Base-by-base conservation (phyloP, 2,888 invertebrate species). In the Theretra japonica region DNA sequence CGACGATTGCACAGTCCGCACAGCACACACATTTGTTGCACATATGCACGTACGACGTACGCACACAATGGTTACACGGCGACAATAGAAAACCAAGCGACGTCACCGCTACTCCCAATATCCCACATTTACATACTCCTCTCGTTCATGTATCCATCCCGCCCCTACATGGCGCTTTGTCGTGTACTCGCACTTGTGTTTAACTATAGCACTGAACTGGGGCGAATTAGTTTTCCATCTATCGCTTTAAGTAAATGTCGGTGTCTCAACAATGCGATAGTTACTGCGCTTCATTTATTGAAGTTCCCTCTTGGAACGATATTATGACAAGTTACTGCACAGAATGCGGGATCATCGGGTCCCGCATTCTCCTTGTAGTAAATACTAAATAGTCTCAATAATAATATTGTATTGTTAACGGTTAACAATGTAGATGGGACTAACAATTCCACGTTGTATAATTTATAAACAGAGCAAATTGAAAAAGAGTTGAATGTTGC, bases 41-140 rank as follows among this genome's bases (percentile, higher is more conserved):
- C 48, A 25, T n/a, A 50, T 70, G 41, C 33, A 25, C 25, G 76
- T 77, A 78, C 74, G 75, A 77, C 80, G 74, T 68, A 74, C 75
- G 73, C 80, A 82, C 81, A 84, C 83, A 83, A 86, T 85, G 80
- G 84, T 78, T 76, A 73, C 75, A 79, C 83, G 81, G 80, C 80
- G 88, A 89, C 90, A 91, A 90, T 88, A 80, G 85, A 84, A 80
- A 82, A 80, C 78, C 80, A 82, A 80, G 82, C 84, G 83, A 80
- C 82, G 84, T 80, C 82, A 82, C 82, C 84, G 85, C 85, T 88
- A 88, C 90, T 88, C 85, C 87, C 88, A 88, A 90, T 91, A 90
- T 86, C 86, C 85, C 86, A 90, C 89, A 93, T 93, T 93, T 93
- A 87, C 92, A 93, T 93, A 88, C 85, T 84, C 83, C 83, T 84